phyloP scores from a whole-genome alignment of 2,113 vertebrate species.

The Gallinago undulata region DNA sequence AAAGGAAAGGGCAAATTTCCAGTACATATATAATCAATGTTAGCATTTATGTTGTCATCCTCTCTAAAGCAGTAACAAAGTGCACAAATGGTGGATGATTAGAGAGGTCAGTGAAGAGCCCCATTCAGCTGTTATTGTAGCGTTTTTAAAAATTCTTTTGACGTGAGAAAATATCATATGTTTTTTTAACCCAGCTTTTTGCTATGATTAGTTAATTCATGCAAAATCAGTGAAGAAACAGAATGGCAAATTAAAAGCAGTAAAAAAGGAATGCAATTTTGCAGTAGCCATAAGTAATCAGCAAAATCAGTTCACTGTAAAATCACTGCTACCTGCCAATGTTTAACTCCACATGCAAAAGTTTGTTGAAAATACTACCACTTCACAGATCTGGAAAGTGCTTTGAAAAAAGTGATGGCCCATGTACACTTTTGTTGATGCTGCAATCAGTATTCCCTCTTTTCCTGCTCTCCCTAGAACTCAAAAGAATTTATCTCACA shows the following conservation, averaged over 20 bases:
- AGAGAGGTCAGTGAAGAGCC: constrained; percentile 61
- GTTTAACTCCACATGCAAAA: neutral
- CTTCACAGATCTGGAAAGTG: neutral
- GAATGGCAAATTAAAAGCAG: constrained; percentile 37
- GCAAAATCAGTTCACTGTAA: neutral
- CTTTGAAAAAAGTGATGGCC: neutral
- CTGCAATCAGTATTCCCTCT: neutral
- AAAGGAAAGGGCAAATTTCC: constrained; percentile 64
- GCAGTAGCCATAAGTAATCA: neutral
- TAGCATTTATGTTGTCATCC: constrained; percentile 67
- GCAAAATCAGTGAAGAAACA: constrained; percentile 34
- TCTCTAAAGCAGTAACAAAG: constrained; percentile 55
- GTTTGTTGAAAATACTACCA: neutral
- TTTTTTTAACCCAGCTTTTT: constrained; percentile 53
- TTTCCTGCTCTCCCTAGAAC: neutral
- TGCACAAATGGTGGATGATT: constrained; percentile 65
- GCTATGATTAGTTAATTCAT: constrained; percentile 60
- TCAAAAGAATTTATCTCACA: neutral
- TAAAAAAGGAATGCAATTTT: neutral
- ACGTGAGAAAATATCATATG: constrained; percentile 49
- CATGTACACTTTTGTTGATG: neutral
- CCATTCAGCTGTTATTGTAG: constrained; percentile 59
- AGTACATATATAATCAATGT: constrained; percentile 46
- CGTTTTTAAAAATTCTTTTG: constrained; percentile 55
- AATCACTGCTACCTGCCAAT: neutral